Evolutionary conservation across 1,140 invertebrate species (phyloP).

Genomic region (Bombus ignitus): DNA sequence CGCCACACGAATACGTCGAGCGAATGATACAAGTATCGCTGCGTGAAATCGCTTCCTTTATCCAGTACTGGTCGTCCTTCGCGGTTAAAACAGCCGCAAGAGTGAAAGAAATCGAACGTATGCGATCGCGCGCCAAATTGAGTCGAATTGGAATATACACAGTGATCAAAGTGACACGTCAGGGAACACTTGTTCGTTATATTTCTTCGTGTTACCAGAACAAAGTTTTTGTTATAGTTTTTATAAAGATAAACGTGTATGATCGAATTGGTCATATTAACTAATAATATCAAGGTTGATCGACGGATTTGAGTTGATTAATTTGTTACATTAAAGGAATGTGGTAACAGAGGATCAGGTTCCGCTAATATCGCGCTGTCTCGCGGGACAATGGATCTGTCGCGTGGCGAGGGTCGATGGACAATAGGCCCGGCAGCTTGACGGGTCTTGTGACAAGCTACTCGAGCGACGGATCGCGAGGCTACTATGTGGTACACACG

Average conservation of each 20-base stretch:
- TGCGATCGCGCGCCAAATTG: slow-evolving; percentile 1
- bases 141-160: not conserved
- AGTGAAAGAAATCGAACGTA: not conserved
- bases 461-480: slow-evolving; percentile 8
- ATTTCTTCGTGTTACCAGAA: not conserved
- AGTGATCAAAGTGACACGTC: not conserved
- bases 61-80: not conserved
- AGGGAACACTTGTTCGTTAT: too few relatives aligned
- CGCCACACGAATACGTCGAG: not conserved
- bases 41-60: not conserved
- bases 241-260: not conserved
- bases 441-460: not conserved
- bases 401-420: slow-evolving; percentile 39
- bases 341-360: not conserved
- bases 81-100: not conserved
- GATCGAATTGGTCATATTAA: not conserved
- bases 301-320: not conserved
- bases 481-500: slow-evolving; percentile 32
- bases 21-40: not conserved
- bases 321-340: not conserved
- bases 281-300: too few relatives aligned
- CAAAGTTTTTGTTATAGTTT: not conserved
- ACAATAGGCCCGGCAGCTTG: slow-evolving; percentile 43
- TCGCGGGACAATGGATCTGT: slow-evolving; percentile 34
- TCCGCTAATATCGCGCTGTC: slow-evolving; percentile 9